Evolutionary conservation across 30 jellyfish, hydroid and myxozoan genomes (phyloP).

Genomic region (Cassiopea xamachana): DNA sequence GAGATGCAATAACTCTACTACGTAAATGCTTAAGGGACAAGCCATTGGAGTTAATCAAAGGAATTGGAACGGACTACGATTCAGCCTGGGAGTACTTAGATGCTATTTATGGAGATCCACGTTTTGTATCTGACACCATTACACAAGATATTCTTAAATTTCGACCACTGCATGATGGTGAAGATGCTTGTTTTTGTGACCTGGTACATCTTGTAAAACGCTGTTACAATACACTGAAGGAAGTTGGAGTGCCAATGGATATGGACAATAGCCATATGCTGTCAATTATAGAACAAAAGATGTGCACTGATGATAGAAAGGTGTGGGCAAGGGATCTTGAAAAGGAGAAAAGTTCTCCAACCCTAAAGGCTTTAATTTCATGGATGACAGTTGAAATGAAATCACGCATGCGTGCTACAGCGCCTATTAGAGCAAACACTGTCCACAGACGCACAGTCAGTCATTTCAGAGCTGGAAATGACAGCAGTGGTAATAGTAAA

Average conservation of each 20-base stretch:
- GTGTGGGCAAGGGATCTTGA: slow-evolving; percentile 70
- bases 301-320: slow-evolving; percentile 75
- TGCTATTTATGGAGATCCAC: slow-evolving; percentile 83
- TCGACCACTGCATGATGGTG: slow-evolving; percentile 74
- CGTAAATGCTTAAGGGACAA: slow-evolving; percentile 58
- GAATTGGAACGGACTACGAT: slow-evolving; percentile 68
- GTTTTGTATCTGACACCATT: slow-evolving; percentile 71
- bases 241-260: slow-evolving; percentile 71
- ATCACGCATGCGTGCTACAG: slow-evolving; percentile 72
- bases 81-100: slow-evolving; percentile 76
- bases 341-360: slow-evolving; percentile 45
- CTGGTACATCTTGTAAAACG: slow-evolving; percentile 77
- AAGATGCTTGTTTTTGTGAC: slow-evolving; percentile 74
- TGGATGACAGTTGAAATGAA: slow-evolving; percentile 78
- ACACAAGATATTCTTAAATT: slow-evolving; percentile 72
- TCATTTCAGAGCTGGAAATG: slow-evolving; percentile 54
- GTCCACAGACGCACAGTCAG: slow-evolving; percentile 54
- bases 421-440: slow-evolving; percentile 72
- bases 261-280: slow-evolving; percentile 77
- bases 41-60: slow-evolving; percentile 75
- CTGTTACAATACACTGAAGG: slow-evolving; percentile 56
- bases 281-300: slow-evolving; percentile 75
- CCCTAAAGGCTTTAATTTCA: slow-evolving; percentile 59
- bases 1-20: slow-evolving; percentile 63
- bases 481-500: slow-evolving; percentile 60